These are phyloP conservation scores for Ophonus ardosiacus DNA, from an alignment of 2,888 invertebrate genomes.

Conservation along the genomic window DNA sequence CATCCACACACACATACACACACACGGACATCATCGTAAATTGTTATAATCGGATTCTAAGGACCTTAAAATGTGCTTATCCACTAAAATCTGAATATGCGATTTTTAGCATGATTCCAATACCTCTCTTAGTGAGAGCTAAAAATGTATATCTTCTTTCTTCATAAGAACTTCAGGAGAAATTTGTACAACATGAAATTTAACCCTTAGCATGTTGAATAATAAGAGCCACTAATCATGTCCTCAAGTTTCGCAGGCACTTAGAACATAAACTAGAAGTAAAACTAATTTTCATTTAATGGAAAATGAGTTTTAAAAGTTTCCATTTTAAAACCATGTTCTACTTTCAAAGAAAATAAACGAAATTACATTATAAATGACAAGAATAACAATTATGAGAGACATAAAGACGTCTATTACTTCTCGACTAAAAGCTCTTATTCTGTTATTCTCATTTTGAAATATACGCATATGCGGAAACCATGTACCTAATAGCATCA, in stretches of 20 bases:
- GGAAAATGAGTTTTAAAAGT: constrained; percentile 22
- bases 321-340: constrained; percentile 11
- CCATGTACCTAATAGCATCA: neutral
- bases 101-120: too few species aligned
- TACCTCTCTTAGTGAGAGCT: too few species aligned
- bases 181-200: neutral
- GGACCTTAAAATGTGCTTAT: too few species aligned
- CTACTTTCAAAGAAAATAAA: constrained; percentile 31
- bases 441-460: neutral
- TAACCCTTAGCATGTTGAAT: neutral
- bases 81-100: too few species aligned
- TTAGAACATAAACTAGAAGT: neutral
- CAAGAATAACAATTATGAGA: constrained; percentile 29
- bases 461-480: neutral
- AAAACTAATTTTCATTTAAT: constrained; percentile 24
- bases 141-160: too few species aligned
- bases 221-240: neutral
- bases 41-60: too few species aligned
- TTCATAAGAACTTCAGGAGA: too few species aligned
- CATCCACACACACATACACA: too few species aligned
- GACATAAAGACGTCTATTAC: neutral
- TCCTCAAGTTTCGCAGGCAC: neutral
- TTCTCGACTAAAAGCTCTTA: neutral
- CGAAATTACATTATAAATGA: constrained; percentile 16
- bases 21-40: too few species aligned